phyloP scores from a whole-genome alignment of 2,888 invertebrate genomes.

The Amphimallon solstitiale region DNA sequence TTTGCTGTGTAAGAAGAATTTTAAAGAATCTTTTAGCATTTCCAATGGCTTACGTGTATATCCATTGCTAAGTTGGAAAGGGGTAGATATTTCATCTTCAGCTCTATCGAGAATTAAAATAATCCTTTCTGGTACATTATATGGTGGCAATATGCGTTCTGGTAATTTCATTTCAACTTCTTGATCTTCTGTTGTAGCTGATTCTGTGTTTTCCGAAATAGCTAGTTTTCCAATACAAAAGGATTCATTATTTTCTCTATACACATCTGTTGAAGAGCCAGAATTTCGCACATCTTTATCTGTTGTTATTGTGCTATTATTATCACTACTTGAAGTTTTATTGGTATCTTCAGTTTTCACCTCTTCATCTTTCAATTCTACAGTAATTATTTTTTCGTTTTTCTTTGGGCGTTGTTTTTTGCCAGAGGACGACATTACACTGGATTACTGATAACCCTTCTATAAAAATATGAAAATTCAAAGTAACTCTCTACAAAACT shows the following conservation, averaged over 20 bases:
- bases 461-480: too few species aligned
- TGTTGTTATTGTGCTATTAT: background rate
- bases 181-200: background rate
- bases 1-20: slow-evolving; percentile 73
- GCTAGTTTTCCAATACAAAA: slow-evolving; percentile 10
- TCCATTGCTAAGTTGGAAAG: slow-evolving; percentile 67
- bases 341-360: background rate
- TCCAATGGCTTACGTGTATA: slow-evolving; percentile 68
- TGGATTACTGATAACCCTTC: too few species aligned
- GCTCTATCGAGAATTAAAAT: slow-evolving; percentile 73
- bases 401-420: slow-evolving; percentile 15
- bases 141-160: slow-evolving; percentile 65
- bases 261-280: background rate
- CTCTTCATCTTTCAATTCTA: slow-evolving; percentile 20
- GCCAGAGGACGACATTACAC: background rate
- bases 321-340: background rate
- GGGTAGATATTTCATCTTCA: slow-evolving; percentile 67
- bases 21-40: slow-evolving; percentile 72
- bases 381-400: slow-evolving; percentile 34
- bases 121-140: slow-evolving; percentile 71
- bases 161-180: slow-evolving; percentile 48
- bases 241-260: background rate
- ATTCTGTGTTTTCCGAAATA: background rate
- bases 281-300: background rate
- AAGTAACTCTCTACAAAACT: too few species aligned